Conservation (phyloP, 2,888 invertebrate genomes). For the Euphydryas editha region DNA sequence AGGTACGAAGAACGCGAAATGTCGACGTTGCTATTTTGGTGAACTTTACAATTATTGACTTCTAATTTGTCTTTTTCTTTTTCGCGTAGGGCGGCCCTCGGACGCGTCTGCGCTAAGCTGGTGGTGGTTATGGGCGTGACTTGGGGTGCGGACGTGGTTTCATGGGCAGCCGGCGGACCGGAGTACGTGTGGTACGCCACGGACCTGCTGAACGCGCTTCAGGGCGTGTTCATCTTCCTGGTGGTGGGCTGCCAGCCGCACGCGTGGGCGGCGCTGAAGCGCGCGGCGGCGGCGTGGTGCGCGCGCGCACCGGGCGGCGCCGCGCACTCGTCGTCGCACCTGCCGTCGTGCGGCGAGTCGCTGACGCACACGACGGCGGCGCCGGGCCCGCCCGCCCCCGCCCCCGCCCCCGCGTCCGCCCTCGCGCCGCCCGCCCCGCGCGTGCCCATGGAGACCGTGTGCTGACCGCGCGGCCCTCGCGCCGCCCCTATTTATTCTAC, state of each 20-base stretch:
- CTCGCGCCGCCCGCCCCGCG: conserved; percentile 74
- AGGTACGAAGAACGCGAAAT: conserved; percentile 48
- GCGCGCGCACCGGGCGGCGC: conserved; percentile 75
- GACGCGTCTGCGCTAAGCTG: conserved; percentile 93
- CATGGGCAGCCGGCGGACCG: conserved; percentile 92
- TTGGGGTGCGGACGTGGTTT: conserved; percentile 90
- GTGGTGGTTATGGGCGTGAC: conserved; percentile 86
- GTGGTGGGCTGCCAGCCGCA: conserved; percentile 95
- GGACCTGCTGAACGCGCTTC: conserved; percentile 92
- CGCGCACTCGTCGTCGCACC: conserved; percentile 90
- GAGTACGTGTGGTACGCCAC: conserved; percentile 92
- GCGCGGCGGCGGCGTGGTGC: conserved; percentile 60
- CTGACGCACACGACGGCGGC: conserved; percentile 88
- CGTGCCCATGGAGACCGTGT: conserved; percentile 85
- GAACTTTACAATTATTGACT: background rate
- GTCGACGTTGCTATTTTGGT: background rate
- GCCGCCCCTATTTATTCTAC: conserved; percentile 66
- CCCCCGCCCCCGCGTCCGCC: conserved; percentile 73
- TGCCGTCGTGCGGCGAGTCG: conserved; percentile 92
- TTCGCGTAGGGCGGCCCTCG: conserved; percentile 86
- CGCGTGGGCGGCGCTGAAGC: conserved; percentile 80
- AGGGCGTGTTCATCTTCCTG: conserved; percentile 94
- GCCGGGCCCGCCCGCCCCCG: conserved; percentile 86
- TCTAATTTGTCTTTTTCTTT: background rate
- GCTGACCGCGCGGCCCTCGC: conserved; percentile 69